Evolutionary conservation across 2,797 vertebrate genomes (phyloP).

Genomic region (Siniperca undulata): DNA sequence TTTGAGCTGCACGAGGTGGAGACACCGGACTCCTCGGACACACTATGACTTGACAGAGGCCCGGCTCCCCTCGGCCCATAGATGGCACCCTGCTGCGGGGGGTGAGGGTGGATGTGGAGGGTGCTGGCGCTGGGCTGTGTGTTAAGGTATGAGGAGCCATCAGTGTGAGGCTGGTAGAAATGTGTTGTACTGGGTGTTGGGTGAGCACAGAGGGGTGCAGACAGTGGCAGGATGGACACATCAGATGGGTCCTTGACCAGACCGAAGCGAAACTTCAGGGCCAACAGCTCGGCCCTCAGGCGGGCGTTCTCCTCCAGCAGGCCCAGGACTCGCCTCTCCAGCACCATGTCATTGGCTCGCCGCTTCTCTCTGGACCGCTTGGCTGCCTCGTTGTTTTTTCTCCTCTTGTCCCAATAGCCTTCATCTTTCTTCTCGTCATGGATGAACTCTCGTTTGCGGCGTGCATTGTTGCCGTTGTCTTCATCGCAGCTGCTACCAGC

Average conservation of each 20-base stretch:
- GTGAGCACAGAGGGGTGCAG: slow-evolving; percentile 48
- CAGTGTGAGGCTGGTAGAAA: slow-evolving; percentile 63
- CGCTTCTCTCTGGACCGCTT: slow-evolving; percentile 89
- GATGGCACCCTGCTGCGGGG: slow-evolving; percentile 37
- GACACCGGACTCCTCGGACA: slow-evolving; percentile 82
- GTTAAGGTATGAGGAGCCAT: slow-evolving; percentile 41
- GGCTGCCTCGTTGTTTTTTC: slow-evolving; percentile 90
- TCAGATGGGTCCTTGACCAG: slow-evolving; percentile 84
- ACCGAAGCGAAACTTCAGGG: slow-evolving; percentile 88
- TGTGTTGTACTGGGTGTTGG: slow-evolving; percentile 37
- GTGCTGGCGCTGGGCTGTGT: slow-evolving; percentile 12
- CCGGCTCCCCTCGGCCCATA: slow-evolving; percentile 14
- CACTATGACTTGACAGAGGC: slow-evolving; percentile 38
- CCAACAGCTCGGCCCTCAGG: slow-evolving; percentile 88
- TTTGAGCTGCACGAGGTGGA: slow-evolving; percentile 82
- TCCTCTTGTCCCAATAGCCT: slow-evolving; percentile 89
- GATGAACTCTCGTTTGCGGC: slow-evolving; percentile 86
- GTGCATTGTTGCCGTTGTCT: slow-evolving; percentile 27
- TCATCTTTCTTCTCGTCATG: slow-evolving; percentile 88
- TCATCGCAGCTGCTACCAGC: slow-evolving; percentile 58
- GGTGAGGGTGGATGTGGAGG: slow-evolving; percentile 37
- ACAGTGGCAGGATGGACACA: slow-evolving; percentile 64
- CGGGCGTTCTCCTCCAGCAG: slow-evolving; percentile 89
- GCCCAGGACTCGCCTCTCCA: slow-evolving; percentile 85
- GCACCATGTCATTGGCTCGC: slow-evolving; percentile 85